A percentile compares a stretch with the other conserved stretches of the same genome.
Conservation (phyloP, 2,113 vertebrate genomes). For the Rhizomys pruinosus region DNA sequence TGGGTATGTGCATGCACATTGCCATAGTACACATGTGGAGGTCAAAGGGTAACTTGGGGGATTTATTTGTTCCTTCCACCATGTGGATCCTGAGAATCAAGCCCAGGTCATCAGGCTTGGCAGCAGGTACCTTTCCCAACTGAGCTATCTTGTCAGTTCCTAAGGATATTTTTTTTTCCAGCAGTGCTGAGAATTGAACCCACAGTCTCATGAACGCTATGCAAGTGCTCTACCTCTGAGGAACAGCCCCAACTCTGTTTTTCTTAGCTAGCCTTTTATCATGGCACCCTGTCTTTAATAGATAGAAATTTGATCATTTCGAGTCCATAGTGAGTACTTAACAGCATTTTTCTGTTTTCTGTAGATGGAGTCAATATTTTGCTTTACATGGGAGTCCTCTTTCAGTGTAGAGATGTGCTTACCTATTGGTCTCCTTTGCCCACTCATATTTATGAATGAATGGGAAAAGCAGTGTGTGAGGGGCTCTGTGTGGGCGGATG, state of each 20-base stretch:
- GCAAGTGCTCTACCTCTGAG: background rate
- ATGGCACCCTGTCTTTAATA: slow-evolving; percentile 26
- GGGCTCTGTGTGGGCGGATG: background rate
- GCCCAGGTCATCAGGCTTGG: background rate
- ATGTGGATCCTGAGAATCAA: background rate
- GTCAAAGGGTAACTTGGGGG: background rate
- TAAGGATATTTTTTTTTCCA: background rate
- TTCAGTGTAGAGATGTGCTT: background rate
- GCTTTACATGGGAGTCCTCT: background rate
- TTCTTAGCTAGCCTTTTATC: background rate
- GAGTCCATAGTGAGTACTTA: background rate
- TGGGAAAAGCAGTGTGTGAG: background rate
- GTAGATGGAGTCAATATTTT: background rate
- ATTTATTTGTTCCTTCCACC: background rate
- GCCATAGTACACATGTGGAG: background rate
- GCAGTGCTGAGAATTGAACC: background rate
- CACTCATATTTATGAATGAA: background rate
- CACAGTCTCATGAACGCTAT: background rate
- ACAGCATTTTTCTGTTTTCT: slow-evolving; percentile 6
- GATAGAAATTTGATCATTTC: slow-evolving; percentile 9
- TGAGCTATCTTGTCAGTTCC: background rate
- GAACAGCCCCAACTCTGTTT: background rate
- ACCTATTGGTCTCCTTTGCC: background rate
- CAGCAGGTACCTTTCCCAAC: background rate
- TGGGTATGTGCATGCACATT: background rate